Evolutionary conservation across 2,797 vertebrate species (phyloP), one percentile per base, ranked within the genome.

Genomic region (Crenichthys baileyi): DNA sequence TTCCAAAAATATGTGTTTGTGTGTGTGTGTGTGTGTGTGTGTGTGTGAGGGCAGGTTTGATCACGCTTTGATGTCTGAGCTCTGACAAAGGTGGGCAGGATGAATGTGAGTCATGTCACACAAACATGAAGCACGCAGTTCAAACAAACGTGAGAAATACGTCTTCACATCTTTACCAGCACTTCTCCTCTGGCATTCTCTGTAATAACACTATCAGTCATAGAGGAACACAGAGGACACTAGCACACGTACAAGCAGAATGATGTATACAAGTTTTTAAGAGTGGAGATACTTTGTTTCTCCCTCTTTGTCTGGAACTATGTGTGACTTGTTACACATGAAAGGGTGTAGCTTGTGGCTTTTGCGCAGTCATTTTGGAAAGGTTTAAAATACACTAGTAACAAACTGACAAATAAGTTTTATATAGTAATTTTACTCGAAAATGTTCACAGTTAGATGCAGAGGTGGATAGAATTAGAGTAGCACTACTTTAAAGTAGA

Each of bases 41-140:
- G 31, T 73, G 63, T 78, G 22, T 70, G 53, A 73, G 72, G 78
- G 76, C 88, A 88, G 65, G 86, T 87, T 86, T 89, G 83, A 83
- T 87, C 84, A 83, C 82, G 88, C 85, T 90, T 90, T 91, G 84
- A 89, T 89, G 86, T 90, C 79, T 88, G 73, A 87, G 84, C 79
- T 80, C 73, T 87, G 87, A 84, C 82, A 87, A 36, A 83, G 77
- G 70, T 5, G 15, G 75, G 76, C 72, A 56, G 75, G 82, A 79
- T 88, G 73, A 87, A 75, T 85, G 53, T 75, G 63, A 76, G 73
- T 75, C 80, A 72, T 88, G 77, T 85, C 70, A 51, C 63, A 78
- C 73, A 65, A 7, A 72, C 56, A 72, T 41, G 11, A 36, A 58
- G 60, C 74, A 72, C 63, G 77, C 18, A 75, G 29, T 53, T 79